phyloP scores from a whole-genome alignment of 2,113 vertebrate species.

The Heterotis niloticus region DNA sequence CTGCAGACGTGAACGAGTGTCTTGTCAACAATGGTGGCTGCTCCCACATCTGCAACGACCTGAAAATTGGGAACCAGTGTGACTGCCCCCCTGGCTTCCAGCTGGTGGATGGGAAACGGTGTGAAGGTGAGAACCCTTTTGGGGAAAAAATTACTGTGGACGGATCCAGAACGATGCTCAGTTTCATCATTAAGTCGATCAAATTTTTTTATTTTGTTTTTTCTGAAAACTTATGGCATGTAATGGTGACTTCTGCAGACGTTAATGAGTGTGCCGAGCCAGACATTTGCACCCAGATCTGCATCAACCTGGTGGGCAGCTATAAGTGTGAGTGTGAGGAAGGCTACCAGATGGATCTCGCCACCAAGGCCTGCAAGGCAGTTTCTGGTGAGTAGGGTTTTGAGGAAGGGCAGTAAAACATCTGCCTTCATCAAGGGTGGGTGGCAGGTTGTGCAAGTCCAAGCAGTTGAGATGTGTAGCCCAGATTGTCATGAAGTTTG shows the following conservation, averaged over 20 bases:
- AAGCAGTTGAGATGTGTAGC: too few relatives aligned
- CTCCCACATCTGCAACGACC: slow-evolving; percentile 71
- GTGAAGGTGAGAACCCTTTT: slow-evolving; percentile 66
- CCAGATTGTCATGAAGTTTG: too few relatives aligned
- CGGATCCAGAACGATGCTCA: too few relatives aligned
- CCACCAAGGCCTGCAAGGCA: slow-evolving; percentile 70
- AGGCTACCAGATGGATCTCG: slow-evolving; percentile 70
- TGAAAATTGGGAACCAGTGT: slow-evolving; percentile 75
- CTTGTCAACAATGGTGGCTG: slow-evolving; percentile 67
- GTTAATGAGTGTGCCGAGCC: slow-evolving; percentile 74
- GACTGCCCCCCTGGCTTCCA: slow-evolving; percentile 70
- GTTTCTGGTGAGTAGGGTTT: slow-evolving; percentile 57
- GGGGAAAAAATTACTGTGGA: background rate
- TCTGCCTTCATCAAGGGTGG: background rate
- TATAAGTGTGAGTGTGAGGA: slow-evolving; percentile 75
- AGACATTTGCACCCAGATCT: slow-evolving; percentile 74
- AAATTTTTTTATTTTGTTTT: too few relatives aligned
- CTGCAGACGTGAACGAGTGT: slow-evolving; percentile 74
- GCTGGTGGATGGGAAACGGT: slow-evolving; percentile 59
- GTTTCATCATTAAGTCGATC: too few relatives aligned
- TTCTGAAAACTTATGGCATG: too few relatives aligned
- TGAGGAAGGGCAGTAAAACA: background rate
- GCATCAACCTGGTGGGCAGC: slow-evolving; percentile 73
- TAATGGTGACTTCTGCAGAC: slow-evolving; percentile 60
- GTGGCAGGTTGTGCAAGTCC: background rate